A percentile compares a stretch with the other conserved stretches of the same genome.
Conservation (phyloP, 2,113 vertebrate species). For the Myotis yumanensis region DNA sequence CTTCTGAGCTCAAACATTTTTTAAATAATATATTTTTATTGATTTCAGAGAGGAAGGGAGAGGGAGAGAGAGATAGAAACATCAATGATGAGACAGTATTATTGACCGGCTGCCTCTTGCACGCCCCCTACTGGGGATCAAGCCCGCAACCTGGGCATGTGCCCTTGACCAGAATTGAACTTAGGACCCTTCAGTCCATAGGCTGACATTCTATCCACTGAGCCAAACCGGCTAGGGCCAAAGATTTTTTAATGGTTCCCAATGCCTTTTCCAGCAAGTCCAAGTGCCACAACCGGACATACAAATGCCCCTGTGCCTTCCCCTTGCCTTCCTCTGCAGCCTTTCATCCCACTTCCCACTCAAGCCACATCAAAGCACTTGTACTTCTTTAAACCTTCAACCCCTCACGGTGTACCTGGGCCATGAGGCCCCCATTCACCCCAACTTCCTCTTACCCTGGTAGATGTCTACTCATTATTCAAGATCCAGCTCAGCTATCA, state of each 20-base stretch:
- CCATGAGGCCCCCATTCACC: fast-evolving
- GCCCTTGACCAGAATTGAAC: too few relatives aligned
- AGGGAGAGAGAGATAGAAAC: too few relatives aligned
- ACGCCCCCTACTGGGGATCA: too few relatives aligned
- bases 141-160: too few relatives aligned
- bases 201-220: too few relatives aligned
- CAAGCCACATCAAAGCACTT: neutral
- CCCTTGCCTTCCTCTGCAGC: neutral
- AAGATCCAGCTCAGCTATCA: neutral
- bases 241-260: neutral
- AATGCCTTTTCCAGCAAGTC: neutral
- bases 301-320: neutral
- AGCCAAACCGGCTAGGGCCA: neutral
- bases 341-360: neutral
- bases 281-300: neutral
- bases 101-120: too few relatives aligned
- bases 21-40: too few relatives aligned
- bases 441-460: neutral
- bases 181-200: too few relatives aligned
- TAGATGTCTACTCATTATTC: neutral
- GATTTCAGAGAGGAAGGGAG: too few relatives aligned
- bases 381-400: neutral
- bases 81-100: too few relatives aligned
- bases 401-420: neutral
- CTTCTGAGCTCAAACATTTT: neutral